Base-by-base conservation (phyloP, 2,888 invertebrate species). In the Andricus curvator region DNA sequence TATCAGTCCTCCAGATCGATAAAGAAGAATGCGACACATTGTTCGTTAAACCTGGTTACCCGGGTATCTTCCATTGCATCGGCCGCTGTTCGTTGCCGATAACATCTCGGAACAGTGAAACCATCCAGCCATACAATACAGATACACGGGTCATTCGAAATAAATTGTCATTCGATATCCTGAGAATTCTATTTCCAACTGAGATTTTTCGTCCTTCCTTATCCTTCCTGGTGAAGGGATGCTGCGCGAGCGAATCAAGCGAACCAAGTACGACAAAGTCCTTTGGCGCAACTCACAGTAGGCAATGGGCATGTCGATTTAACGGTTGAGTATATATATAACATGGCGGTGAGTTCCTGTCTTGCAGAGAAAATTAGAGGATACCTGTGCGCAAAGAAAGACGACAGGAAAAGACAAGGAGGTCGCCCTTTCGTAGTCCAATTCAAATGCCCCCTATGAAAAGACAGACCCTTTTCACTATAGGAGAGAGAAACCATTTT, bases 141-240 rank as follows among this genome's bases (percentile, higher is more conserved):
- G 79, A 84, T 65, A 77, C 78, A 77, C 80, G 85, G 85, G 85
- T 86, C 87, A 88, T 88, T 87, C 84, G 85, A 87, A 84, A 86
- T 89, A 91, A 92, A 91, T 92, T 91, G 92, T 91, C 91, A 92
- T 91, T 89, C 90, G 91, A 92, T 92, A 91, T 90, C 89, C 89
- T 91, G 91, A 90, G 92, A 92, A 90, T 91, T 90, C 90, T 90
- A 91, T 91, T 91, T 89, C 89, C 86, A 86, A 85, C 82, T 84
- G 89, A 88, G 84, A 82, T 84, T 85, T 84, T 83, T 81, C 81
- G 48, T 83, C 79, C 37, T 37, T 37, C 37, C 37, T 37, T 37
- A 37, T 37, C 37, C 37, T 37, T 37, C 8, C 81, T 78, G 65
- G 81, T 76, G 56, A 77, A 80, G 81, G 82, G 81, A 78, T 74